A percentile compares a stretch with the other conserved stretches of the same genome.
Evolutionary conservation across 37 sponge, comb jelly and placozoan genomes (phyloP).

Genomic region (Lycopodina hypogea): DNA sequence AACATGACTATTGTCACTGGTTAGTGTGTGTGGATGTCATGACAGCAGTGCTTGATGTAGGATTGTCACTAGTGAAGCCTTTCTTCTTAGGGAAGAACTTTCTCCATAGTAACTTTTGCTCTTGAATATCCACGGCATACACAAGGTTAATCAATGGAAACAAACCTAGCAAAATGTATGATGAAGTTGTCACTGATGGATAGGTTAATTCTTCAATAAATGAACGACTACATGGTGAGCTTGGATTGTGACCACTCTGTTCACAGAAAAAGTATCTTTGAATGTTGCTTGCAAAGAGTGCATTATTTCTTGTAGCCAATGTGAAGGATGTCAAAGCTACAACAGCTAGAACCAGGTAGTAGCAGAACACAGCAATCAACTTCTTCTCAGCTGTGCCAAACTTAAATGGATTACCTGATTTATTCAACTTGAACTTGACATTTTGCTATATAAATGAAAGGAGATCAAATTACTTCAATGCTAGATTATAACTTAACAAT

Average conservation of each 20-base stretch:
- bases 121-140: constrained; percentile 7
- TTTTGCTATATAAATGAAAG: too few species aligned
- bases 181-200: too few species aligned
- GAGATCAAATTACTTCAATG: too few species aligned
- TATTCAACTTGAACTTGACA: not conserved
- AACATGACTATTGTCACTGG: too few species aligned
- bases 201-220: too few species aligned
- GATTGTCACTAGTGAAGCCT: too few species aligned
- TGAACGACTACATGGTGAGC: not conserved
- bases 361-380: not conserved
- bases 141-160: constrained; percentile 29
- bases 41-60: too few species aligned
- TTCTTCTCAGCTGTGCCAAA: constrained; percentile 11
- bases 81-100: too few species aligned
- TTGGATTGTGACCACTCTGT: too few species aligned
- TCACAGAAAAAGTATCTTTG: not conserved
- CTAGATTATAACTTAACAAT: too few species aligned
- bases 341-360: not conserved
- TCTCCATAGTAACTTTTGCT: too few species aligned
- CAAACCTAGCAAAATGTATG: constrained; percentile 3
- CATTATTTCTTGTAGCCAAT: not conserved
- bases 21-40: too few species aligned
- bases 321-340: constrained; percentile 4
- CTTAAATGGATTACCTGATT: not conserved
- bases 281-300: not conserved